Base-by-base conservation (phyloP, 1,140 invertebrate genomes). In the Gerris buenoi region DNA sequence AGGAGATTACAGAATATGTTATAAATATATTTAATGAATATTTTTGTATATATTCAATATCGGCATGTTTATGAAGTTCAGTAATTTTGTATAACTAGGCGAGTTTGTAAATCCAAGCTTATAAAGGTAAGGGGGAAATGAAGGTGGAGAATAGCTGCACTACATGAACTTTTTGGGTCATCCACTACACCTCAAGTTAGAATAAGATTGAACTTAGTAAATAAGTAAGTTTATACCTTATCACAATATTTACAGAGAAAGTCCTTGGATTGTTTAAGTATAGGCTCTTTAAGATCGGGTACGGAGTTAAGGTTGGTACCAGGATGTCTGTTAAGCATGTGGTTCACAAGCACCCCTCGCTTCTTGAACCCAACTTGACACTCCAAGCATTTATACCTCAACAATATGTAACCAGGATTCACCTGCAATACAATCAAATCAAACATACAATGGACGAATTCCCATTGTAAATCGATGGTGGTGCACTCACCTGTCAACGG, bases 161-260 rank as follows among this genome's bases (percentile, higher is more conserved):
- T 13, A 23, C 25, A 5, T 23, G 15, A 3, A 25, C 18, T 3
- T 27, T 3, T 22, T 22, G 25, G 25, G 25, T 46, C 18, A 18
- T 5, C 18, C 5, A 46, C 33, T 46, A 5, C 18, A 10, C 18
- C 18, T 65, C 15, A 65, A 27, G 46, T 29, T 61, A 22, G 3
- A 65, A 65, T 25, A 65, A 56, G 10, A 26, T 25, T 13, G 5
- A 14, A 27, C 14, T n/a, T 64, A 14, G 25, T 10, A 61, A 61
- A 22, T 5, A 61, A 3, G 59, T 22, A n/a, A 25, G 33, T 33
- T 1, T 56, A 72, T 71, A 83, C 82, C 80, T 91, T 91, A 65
- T 90, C 87, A 76, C 90, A 93, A 75, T 92, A 90, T 73, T 89
- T 87, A 76, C 90, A 93, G 77, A 85, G 90, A 77, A 90, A 93